These are phyloP conservation scores for Nothura maculosa DNA, from an alignment of 2,797 vertebrate genomes.

Conservation along the genomic window DNA sequence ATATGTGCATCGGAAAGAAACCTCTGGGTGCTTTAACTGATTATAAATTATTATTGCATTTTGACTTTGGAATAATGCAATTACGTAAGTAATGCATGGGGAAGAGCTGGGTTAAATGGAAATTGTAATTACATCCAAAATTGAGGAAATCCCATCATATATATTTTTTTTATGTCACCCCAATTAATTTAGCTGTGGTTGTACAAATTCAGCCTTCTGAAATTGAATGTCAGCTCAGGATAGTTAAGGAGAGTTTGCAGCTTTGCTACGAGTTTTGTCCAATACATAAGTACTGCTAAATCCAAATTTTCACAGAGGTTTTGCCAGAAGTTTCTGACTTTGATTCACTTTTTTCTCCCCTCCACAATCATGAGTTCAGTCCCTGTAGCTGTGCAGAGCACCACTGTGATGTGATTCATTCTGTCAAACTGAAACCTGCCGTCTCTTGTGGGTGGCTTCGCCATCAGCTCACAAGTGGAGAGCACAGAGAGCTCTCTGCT, in stretches of 20 bases:
- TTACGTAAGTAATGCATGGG: background rate
- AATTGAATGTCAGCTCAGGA: background rate
- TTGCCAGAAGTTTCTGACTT: background rate
- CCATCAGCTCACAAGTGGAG: background rate
- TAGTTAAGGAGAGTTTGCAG: background rate
- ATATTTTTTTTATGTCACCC: background rate
- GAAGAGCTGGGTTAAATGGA: background rate
- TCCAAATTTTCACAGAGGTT: background rate
- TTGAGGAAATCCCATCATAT: background rate
- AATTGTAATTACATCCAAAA: background rate
- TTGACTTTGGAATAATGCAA: slow-evolving; percentile 31
- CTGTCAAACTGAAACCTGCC: background rate
- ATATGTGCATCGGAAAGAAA: slow-evolving; percentile 1
- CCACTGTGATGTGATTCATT: background rate
- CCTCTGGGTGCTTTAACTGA: background rate
- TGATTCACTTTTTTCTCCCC: background rate
- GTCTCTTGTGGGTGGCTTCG: background rate
- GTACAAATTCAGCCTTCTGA: background rate
- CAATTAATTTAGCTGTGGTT: background rate
- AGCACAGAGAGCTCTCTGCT: background rate
- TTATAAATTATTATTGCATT: slow-evolving; percentile 8
- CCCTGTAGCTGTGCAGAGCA: background rate
- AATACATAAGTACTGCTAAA: background rate
- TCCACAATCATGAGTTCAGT: background rate
- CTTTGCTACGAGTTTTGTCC: background rate